Conservation (phyloP, 1,140 invertebrate genomes). For the Eufriesea mexicana region DNA sequence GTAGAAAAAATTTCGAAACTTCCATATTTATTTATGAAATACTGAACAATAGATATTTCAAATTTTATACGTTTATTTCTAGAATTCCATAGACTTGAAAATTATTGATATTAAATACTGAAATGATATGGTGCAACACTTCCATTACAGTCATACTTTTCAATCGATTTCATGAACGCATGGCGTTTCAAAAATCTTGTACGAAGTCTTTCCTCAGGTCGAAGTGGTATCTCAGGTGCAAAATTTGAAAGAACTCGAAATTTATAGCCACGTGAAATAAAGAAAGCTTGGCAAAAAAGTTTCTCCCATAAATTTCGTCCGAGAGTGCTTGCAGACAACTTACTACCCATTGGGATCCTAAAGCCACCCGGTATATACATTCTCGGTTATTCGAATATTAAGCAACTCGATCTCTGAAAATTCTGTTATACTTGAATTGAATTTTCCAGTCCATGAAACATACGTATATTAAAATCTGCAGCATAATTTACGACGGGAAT, state of each 20-base stretch:
- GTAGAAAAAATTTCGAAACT: too few relatives aligned
- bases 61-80: too few relatives aligned
- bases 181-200: background rate
- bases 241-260: background rate
- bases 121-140: too few relatives aligned
- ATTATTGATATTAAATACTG: too few relatives aligned
- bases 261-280: background rate
- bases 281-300: background rate
- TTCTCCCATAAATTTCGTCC: background rate
- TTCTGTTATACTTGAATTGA: background rate
- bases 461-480: too few relatives aligned
- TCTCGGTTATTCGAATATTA: background rate
- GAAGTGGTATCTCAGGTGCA: too few relatives aligned
- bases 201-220: background rate
- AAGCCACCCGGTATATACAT: background rate
- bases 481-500: background rate
- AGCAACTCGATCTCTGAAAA: too few relatives aligned
- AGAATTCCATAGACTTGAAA: too few relatives aligned
- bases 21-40: too few relatives aligned
- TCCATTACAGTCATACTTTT: too few relatives aligned
- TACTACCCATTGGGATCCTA: background rate
- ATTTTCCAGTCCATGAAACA: background rate
- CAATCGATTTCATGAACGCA: too few relatives aligned
- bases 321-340: background rate
- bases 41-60: too few relatives aligned